Percentiles rank a stretch among this genome's conserved stretches.
phyloP scores from a whole-genome alignment of 1,140 invertebrate genomes.

The Zaprionus taronus region DNA sequence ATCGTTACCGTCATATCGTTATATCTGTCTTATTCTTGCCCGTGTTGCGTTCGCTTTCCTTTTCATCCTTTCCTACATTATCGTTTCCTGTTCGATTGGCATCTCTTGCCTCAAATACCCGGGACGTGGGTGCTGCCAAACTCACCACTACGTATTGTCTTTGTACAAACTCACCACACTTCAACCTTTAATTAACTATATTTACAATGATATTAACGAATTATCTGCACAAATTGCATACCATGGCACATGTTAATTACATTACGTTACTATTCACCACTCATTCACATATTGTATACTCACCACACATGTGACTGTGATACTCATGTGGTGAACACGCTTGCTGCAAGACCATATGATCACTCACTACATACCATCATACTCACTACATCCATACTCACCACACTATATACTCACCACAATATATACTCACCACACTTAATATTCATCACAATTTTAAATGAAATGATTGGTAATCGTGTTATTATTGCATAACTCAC shows the following conservation, averaged over 20 bases:
- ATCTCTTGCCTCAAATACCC: constrained; percentile 31
- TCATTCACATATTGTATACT: neutral
- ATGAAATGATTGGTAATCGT: neutral
- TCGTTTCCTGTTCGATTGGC: neutral
- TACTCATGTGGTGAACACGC: neutral
- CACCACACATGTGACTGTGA: constrained; percentile 7
- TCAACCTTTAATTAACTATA: neutral
- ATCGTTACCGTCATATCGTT: constrained; percentile 1
- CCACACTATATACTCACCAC: neutral
- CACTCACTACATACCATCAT: constrained; percentile 2
- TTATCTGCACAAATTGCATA: constrained; percentile 12
- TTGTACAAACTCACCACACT: constrained; percentile 5
- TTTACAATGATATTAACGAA: neutral
- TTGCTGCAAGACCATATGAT: neutral
- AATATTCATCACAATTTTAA: neutral
- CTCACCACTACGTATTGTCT: constrained; percentile 7
- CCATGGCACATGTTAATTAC: constrained; percentile 14
- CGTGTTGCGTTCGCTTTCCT: neutral
- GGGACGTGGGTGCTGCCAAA: constrained; percentile 23
- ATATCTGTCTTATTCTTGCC: neutral
- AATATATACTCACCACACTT: neutral
- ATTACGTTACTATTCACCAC: neutral
- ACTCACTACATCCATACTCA: constrained; percentile 7
- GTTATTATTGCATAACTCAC: constrained; percentile 25
- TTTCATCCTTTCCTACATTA: neutral